A percentile compares a stretch with the other conserved stretches of the same genome.
phyloP scores from a whole-genome alignment of 2,888 invertebrate species.

The Ectemnius cavifrons region DNA sequence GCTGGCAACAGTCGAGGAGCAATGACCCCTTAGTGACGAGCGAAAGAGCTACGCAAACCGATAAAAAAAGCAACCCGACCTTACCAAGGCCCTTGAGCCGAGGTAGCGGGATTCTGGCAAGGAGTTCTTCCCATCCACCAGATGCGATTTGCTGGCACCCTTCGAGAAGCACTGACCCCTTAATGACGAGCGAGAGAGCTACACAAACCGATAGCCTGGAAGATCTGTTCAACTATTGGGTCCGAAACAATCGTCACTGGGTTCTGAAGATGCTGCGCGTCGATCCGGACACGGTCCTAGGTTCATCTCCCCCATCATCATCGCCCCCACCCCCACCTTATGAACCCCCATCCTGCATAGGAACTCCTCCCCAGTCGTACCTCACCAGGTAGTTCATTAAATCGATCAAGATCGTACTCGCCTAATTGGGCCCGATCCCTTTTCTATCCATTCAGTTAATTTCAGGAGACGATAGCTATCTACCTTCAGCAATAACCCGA shows the following conservation, averaged over 20 bases:
- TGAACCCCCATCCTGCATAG: conserved; percentile 79
- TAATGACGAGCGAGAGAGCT: conserved; percentile 69
- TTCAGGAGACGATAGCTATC: conserved; percentile 73
- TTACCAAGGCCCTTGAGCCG: conserved; percentile 80
- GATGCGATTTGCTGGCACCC: conserved; percentile 89
- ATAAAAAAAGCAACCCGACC: conserved; percentile 87
- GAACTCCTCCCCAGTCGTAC: conserved; percentile 76
- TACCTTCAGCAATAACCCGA: conserved; percentile 70
- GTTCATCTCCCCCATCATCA: conserved; percentile 69
- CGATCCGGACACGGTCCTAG: conserved; percentile 80
- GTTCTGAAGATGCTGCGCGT: conserved; percentile 87
- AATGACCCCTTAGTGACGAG: conserved; percentile 42
- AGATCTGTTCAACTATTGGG: conserved; percentile 82
- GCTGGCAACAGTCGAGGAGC: conserved; percentile 82
- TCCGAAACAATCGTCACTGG: conserved; percentile 86
- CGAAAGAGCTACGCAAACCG: conserved; percentile 82
- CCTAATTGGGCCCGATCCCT: too few species aligned
- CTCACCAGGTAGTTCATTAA: background rate
- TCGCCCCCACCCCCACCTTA: conserved; percentile 77
- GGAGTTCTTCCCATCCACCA: conserved; percentile 91
- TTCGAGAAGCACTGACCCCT: conserved; percentile 49
- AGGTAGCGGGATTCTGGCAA: conserved; percentile 81
- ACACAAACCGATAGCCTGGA: conserved; percentile 84
- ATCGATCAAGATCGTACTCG: background rate
- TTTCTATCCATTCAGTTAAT: background rate